A percentile compares a stretch with the other conserved stretches of the same genome.
These are phyloP conservation scores for Cryptotermes secundus DNA, from an alignment of 1,140 invertebrate species.

Conservation along the genomic window DNA sequence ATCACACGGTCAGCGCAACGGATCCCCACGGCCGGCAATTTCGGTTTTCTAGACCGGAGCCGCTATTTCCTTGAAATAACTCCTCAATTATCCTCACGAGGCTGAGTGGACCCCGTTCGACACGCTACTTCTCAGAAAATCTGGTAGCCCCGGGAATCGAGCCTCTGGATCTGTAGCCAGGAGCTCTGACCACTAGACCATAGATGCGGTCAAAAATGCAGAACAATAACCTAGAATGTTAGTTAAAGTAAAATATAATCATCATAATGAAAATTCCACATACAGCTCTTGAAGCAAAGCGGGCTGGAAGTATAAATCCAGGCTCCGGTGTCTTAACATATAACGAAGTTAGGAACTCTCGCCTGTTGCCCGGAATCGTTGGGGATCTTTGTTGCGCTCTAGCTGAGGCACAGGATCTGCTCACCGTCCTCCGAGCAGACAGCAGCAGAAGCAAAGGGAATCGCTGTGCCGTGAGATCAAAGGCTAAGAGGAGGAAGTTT, in stretches of 20 bases:
- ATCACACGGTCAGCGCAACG: too few relatives aligned
- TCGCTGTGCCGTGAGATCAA: not conserved
- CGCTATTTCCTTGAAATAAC: too few relatives aligned
- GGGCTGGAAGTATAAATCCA: not conserved
- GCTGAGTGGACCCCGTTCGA: too few relatives aligned
- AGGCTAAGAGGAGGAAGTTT: not conserved
- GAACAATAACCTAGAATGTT: not conserved
- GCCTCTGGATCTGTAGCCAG: too few relatives aligned
- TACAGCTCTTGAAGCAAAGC: not conserved
- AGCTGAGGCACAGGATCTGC: not conserved
- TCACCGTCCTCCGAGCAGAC: too few relatives aligned
- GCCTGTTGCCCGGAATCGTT: not conserved
- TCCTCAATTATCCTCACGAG: too few relatives aligned
- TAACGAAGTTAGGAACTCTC: constrained; percentile 7
- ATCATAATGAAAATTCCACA: not conserved
- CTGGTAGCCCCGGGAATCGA: too few relatives aligned
- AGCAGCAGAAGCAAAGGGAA: not conserved
- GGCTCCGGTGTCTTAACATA: not conserved
- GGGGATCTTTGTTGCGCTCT: not conserved
- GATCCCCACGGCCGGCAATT: too few relatives aligned
- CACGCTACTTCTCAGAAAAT: too few relatives aligned
- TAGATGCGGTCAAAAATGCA: too few relatives aligned
- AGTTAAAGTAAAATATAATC: not conserved
- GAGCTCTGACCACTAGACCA: too few relatives aligned
- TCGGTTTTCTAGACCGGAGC: too few relatives aligned